Conservation (phyloP, 1,140 invertebrate species). For the Vanessa tameamea region DNA sequence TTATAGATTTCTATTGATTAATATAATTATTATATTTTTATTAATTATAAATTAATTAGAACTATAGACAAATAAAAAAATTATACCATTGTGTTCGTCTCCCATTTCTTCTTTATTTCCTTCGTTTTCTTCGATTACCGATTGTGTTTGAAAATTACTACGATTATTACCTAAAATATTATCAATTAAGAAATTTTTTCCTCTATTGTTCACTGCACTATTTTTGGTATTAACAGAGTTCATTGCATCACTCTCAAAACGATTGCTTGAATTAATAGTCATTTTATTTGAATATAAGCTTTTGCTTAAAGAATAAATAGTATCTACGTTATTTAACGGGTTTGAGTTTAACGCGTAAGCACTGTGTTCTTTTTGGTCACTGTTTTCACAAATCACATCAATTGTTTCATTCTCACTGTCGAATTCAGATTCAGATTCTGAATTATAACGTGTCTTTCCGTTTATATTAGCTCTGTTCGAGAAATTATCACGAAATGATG, state of each 20-base stretch:
- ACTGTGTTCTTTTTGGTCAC: conserved; percentile 42
- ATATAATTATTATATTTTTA: too few relatives aligned
- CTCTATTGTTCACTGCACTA: conserved; percentile 37
- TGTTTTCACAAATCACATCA: conserved; percentile 75
- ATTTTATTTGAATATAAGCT: conserved; percentile 43
- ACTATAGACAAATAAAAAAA: background rate
- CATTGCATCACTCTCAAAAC: conserved; percentile 45
- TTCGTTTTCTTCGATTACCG: conserved; percentile 42
- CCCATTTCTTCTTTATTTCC: conserved; percentile 55
- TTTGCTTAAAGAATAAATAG: conserved; percentile 29
- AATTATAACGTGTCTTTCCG: conserved; percentile 36
- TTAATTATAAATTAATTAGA: background rate
- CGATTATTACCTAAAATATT: conserved; percentile 72
- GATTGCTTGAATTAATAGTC: conserved; percentile 42
- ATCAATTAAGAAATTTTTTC: conserved; percentile 74
- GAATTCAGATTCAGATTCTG: conserved; percentile 59
- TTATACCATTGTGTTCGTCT: conserved; percentile 73
- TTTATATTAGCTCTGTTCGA: conserved; percentile 38
- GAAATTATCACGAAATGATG: conserved; percentile 39
- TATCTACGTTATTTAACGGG: conserved; percentile 19
- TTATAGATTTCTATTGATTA: too few relatives aligned
- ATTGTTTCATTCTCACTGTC: conserved; percentile 77
- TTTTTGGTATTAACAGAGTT: conserved; percentile 43
- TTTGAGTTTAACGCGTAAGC: conserved; percentile 20
- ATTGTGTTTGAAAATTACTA: conserved; percentile 41